Evolutionary conservation across 2,113 vertebrate species (phyloP).

Genomic region (Calcarius ornatus): DNA sequence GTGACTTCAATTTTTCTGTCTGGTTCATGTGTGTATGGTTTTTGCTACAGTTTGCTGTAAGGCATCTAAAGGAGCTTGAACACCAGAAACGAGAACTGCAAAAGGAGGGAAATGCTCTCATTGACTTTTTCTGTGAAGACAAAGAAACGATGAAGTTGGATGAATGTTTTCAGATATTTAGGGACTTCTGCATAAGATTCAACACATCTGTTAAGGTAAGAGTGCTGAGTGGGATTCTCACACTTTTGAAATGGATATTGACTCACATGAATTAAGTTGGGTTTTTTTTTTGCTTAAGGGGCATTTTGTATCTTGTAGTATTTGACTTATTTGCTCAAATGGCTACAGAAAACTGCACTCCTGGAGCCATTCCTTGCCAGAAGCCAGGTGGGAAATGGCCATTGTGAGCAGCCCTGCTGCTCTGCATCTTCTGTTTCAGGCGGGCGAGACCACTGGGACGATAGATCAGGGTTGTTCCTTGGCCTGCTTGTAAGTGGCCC

Average conservation of each 20-base stretch:
- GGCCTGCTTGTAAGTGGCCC: neutral
- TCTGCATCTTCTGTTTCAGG: neutral
- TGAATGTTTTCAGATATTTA: slow-evolving; percentile 95
- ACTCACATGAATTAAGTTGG: neutral
- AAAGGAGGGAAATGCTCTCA: slow-evolving; percentile 85
- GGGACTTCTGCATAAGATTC: slow-evolving; percentile 93
- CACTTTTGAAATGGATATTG: neutral
- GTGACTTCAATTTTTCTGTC: neutral
- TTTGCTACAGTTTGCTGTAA: slow-evolving; percentile 78
- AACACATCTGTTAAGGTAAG: slow-evolving; percentile 93
- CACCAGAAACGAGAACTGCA: slow-evolving; percentile 80
- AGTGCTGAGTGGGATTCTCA: neutral
- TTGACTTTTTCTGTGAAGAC: slow-evolving; percentile 98
- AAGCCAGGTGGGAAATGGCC: neutral
- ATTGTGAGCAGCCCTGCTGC: neutral
- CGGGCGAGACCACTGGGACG: neutral
- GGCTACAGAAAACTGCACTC: no score
- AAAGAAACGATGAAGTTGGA: slow-evolving; percentile 96
- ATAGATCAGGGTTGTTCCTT: rapidly evolving
- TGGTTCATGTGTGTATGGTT: neutral
- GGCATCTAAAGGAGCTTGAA: slow-evolving; percentile 85
- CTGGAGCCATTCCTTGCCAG: neutral
- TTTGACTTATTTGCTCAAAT: neutral
- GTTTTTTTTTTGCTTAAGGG: neutral
- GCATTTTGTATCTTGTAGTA: neutral